A percentile compares a stretch with the other conserved stretches of the same genome.
phyloP scores from a whole-genome alignment of 2,888 invertebrate genomes.

The Parascotia fuliginaria region DNA sequence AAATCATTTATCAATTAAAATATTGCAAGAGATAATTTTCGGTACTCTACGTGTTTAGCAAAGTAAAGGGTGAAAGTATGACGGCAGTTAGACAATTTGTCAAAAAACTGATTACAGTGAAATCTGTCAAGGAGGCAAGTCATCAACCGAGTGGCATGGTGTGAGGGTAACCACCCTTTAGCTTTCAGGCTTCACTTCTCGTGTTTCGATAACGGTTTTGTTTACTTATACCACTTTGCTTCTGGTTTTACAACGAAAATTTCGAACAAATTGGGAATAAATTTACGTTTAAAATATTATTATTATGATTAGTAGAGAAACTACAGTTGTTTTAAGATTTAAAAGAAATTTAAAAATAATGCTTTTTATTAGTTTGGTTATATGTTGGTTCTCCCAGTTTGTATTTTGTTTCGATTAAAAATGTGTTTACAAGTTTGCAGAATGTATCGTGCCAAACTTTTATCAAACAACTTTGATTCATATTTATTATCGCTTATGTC shows the following conservation, averaged over 20 bases:
- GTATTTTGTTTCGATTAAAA: not conserved
- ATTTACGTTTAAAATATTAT: constrained; percentile 18
- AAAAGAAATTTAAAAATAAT: not conserved
- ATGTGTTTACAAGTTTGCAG: not conserved
- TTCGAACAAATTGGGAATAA: constrained; percentile 15
- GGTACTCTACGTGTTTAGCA: constrained; percentile 24
- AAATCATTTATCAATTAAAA: constrained; percentile 31
- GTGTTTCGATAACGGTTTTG: constrained; percentile 24
- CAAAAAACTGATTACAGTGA: constrained; percentile 66
- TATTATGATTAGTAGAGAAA: constrained; percentile 8
- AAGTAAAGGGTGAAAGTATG: constrained; percentile 27
- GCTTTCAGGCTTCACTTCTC: constrained; percentile 18
- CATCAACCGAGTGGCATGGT: constrained; percentile 48
- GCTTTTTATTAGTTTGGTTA: not conserved
- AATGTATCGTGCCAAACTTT: not conserved
- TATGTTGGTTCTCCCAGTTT: not conserved
- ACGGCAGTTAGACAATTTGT: constrained; percentile 50
- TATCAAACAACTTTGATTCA: too few relatives aligned
- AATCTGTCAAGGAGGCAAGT: constrained; percentile 63
- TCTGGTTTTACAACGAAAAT: constrained; percentile 20
- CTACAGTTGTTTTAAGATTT: constrained; percentile 22
- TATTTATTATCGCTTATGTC: too few relatives aligned
- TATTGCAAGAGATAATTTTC: constrained; percentile 28
- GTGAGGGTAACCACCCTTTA: constrained; percentile 24
- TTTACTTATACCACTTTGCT: constrained; percentile 28